A percentile compares a stretch with the other conserved stretches of the same genome.
These are phyloP conservation scores for Ctenomys sociabilis DNA, from an alignment of 2,113 vertebrate species.

Conservation along the genomic window DNA sequence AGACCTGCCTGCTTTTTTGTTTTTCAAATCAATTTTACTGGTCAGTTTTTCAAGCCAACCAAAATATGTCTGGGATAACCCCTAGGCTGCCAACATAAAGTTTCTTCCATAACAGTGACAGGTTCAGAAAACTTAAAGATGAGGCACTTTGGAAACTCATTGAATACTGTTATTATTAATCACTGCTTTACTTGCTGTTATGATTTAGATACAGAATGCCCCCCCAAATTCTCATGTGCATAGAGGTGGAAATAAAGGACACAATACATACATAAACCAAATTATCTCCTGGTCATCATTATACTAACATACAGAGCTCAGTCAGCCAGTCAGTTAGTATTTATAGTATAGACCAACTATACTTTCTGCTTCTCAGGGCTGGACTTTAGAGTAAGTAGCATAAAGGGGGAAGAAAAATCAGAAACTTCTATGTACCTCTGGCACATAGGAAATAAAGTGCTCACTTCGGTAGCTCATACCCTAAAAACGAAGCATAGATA, in stretches of 20 bases:
- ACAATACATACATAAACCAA: constrained; percentile 35
- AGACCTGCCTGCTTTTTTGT: neutral
- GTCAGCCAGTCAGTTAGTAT: constrained; percentile 8
- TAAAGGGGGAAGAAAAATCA: neutral
- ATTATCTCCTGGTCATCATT: constrained; percentile 3
- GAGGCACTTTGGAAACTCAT: too few species aligned
- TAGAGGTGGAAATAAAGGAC: neutral
- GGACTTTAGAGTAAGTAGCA: constrained; percentile 9
- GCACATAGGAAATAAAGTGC: neutral
- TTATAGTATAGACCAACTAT: constrained; percentile 16
- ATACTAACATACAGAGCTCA: neutral
- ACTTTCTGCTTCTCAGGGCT: neutral
- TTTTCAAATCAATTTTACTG: neutral
- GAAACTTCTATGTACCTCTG: neutral
- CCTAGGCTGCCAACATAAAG: neutral
- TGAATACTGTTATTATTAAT: neutral
- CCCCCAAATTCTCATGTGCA: neutral
- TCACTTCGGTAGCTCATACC: too few species aligned
- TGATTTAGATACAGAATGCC: neutral
- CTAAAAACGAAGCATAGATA: constrained; percentile 20
- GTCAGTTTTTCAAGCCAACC: neutral
- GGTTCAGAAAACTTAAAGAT: constrained; percentile 9
- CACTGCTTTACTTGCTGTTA: neutral
- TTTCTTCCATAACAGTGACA: constrained; percentile 18
- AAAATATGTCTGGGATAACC: neutral